Evolutionary conservation across 2,113 vertebrate genomes (phyloP).

Genomic region (Tamias sibiricus): DNA sequence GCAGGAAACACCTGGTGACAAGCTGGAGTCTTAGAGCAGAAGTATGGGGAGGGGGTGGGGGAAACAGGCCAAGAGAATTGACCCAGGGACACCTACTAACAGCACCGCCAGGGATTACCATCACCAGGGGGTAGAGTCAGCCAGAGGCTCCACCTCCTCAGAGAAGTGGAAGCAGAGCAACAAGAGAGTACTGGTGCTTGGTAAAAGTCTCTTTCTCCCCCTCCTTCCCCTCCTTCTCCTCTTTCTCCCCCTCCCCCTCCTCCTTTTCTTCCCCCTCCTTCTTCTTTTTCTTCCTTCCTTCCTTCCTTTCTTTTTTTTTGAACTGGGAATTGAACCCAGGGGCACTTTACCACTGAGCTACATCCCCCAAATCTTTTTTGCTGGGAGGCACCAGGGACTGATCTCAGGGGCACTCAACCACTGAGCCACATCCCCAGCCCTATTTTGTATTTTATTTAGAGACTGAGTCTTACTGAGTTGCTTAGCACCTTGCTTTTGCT

Average conservation of each 20-base stretch:
- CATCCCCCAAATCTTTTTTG: no score
- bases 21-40: not conserved
- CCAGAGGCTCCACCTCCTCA: not conserved
- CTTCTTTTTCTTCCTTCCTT: not conserved
- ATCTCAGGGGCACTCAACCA: no score
- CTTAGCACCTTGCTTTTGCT: no score
- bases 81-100: not conserved
- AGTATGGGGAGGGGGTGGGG: not conserved
- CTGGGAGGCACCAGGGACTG: no score
- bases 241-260: not conserved
- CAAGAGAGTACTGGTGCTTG: not conserved
- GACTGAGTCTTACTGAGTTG: no score
- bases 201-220: not conserved
- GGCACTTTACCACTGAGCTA: no score
- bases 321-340: no score
- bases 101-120: not conserved
- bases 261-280: not conserved
- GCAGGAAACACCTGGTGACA: slow-evolving; percentile 31
- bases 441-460: no score
- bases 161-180: not conserved
- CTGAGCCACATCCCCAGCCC: no score
- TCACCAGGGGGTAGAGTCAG: not conserved
- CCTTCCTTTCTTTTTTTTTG: not conserved
- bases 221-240: not conserved
- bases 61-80: not conserved